Evolutionary conservation across 2,888 invertebrate species (phyloP), one percentile per base, ranked within the genome.

Genomic region (Caenorhabditis plicata): DNA sequence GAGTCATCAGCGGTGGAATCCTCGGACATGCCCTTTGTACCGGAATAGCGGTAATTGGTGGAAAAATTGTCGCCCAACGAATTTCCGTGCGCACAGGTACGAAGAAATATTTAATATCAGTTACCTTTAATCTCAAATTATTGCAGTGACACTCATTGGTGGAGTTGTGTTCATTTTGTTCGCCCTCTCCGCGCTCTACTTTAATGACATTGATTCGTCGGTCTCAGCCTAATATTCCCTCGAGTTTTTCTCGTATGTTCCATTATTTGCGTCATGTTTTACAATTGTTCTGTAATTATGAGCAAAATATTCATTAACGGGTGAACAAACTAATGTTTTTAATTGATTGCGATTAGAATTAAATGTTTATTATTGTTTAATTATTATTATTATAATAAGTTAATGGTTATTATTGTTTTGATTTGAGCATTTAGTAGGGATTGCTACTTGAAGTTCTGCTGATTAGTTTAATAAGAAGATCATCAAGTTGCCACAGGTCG

Each of bases 31-130:
- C 90, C 11, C 84, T 96, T 52, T 98, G 98, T 83, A 98, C 98
- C 13, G 94, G 94, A 2, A 84, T 98, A 71, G 98, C 98, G 68
- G 96, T 98, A 48, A 85, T 98, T 70, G 95, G 95, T 32, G 98
- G 98, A 0, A 86, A 95, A 77, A 90, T 96, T 86, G 89, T 98
- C 71, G 95, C 96, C 38, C 91, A 94, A 83, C 90, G 88, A 85
- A 96, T 98, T 81, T 96, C 96, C 70, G 92, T 96, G 22, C 86
- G 92, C 84, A 94, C 95, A 85, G 92, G 92, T 93, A 82, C 82
- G 81, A 2, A 25, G 13, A 27, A 9, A 27, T 27, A 13, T 27
- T 15, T 17, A 31, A 25, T 25, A 25, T 2, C 5, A 15, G 20
- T 23, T 2, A 48, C 20, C 36, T 25, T 25, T 25, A 17, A 32